Conservation (phyloP, 2,888 invertebrate species). For the Monoplex corrugatus region DNA sequence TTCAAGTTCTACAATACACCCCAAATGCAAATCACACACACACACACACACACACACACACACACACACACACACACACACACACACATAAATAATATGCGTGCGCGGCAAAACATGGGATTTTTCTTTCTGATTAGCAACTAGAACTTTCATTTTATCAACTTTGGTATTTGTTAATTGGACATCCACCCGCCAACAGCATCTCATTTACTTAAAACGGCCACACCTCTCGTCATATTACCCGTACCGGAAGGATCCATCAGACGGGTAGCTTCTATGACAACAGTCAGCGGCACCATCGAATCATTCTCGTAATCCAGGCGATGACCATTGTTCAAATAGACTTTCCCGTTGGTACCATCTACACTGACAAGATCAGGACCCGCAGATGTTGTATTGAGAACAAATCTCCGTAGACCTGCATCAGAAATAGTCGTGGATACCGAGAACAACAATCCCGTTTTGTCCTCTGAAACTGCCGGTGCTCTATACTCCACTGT, state of each 20-base stretch:
- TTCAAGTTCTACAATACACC: no score
- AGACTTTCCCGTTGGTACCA: constrained; percentile 63
- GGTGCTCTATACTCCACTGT: constrained; percentile 15
- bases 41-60: no score
- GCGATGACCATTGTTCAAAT: constrained; percentile 57
- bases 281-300: constrained; percentile 66
- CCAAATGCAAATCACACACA: no score
- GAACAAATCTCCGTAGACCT: constrained; percentile 26
- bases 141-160: no score
- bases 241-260: constrained; percentile 64
- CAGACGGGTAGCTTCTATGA: constrained; percentile 65
- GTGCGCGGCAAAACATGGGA: no score
- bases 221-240: background rate
- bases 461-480: constrained; percentile 37
- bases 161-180: no score
- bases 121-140: no score
- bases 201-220: background rate
- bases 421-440: constrained; percentile 22
- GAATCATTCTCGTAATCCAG: constrained; percentile 89
- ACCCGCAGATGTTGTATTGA: constrained; percentile 31
- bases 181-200: background rate
- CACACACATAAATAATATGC: background rate
- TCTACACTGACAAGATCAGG: constrained; percentile 52
- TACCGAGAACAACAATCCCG: constrained; percentile 29
- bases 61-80: no score